phyloP scores from a whole-genome alignment of 2,797 vertebrate genomes.

The Poeciliopsis gracilis region DNA sequence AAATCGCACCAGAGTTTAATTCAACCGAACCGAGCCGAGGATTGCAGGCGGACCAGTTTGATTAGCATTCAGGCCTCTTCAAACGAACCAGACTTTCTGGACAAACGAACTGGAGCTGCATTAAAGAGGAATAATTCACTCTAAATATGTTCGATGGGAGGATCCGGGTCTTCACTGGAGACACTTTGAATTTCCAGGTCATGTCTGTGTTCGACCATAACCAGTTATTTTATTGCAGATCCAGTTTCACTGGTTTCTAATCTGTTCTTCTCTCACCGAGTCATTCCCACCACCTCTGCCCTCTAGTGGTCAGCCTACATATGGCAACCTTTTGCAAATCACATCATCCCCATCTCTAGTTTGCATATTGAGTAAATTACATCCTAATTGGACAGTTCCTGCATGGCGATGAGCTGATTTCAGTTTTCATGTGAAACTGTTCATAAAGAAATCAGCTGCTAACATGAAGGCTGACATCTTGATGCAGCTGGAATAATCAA shows the following conservation, averaged over 20 bases:
- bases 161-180: not conserved
- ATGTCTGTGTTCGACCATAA: too few relatives aligned
- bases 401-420: not conserved
- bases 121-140: not conserved
- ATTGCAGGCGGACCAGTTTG: too few relatives aligned
- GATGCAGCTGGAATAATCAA: constrained; percentile 43
- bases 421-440: not conserved
- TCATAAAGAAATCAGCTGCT: not conserved
- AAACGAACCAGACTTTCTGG: not conserved
- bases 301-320: not conserved
- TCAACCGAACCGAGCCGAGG: too few relatives aligned
- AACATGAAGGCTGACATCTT: constrained; percentile 24
- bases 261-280: not conserved
- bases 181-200: too few relatives aligned
- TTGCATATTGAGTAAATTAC: not conserved
- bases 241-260: not conserved
- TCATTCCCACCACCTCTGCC: not conserved
- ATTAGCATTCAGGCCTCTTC: too few relatives aligned
- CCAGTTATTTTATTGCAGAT: not conserved
- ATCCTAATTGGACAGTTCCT: not conserved
- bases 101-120: not conserved
- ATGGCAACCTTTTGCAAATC: not conserved
- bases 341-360: not conserved
- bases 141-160: not conserved
- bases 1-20: too few relatives aligned